Conservation (phyloP, 35 echinoderm and acorn worm species). For the Heliocidaris tuberculata region DNA sequence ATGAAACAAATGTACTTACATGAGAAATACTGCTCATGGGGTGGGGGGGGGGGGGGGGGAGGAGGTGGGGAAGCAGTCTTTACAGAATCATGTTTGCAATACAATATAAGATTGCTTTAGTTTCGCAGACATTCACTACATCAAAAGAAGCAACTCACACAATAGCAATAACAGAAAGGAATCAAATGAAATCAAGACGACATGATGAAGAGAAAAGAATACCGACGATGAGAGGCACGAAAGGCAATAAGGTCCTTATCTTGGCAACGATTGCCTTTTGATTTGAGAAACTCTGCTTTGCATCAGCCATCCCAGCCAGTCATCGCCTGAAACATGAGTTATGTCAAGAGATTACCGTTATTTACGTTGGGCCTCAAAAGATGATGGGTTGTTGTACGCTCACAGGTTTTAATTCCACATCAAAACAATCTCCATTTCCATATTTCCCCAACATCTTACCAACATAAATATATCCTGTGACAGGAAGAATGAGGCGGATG, state of each 20-base stretch:
- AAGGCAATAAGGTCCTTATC: slow-evolving; percentile 16
- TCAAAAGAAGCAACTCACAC: too few relatives aligned
- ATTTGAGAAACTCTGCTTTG: background rate
- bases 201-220: background rate
- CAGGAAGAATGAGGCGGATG: background rate
- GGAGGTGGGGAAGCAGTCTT: too few relatives aligned
- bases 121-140: too few relatives aligned
- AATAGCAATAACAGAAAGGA: too few relatives aligned
- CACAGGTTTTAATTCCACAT: slow-evolving; percentile 29
- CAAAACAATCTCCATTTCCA: slow-evolving; percentile 37
- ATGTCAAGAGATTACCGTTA: slow-evolving; percentile 20
- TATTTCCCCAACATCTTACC: slow-evolving; percentile 16
- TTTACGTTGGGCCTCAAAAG: slow-evolving; percentile 20
- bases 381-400: slow-evolving; percentile 17
- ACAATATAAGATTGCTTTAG: too few relatives aligned
- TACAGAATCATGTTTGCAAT: too few relatives aligned
- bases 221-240: background rate
- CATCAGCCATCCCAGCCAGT: background rate
- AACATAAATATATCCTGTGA: background rate
- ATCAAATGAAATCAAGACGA: background rate
- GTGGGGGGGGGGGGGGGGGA: too few relatives aligned
- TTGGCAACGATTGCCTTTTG: background rate
- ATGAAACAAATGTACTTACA: too few relatives aligned
- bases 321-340: slow-evolving; percentile 39
- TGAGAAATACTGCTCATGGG: too few relatives aligned